Base-by-base conservation (phyloP, 2,113 vertebrate species). In the Noctilio leporinus region DNA sequence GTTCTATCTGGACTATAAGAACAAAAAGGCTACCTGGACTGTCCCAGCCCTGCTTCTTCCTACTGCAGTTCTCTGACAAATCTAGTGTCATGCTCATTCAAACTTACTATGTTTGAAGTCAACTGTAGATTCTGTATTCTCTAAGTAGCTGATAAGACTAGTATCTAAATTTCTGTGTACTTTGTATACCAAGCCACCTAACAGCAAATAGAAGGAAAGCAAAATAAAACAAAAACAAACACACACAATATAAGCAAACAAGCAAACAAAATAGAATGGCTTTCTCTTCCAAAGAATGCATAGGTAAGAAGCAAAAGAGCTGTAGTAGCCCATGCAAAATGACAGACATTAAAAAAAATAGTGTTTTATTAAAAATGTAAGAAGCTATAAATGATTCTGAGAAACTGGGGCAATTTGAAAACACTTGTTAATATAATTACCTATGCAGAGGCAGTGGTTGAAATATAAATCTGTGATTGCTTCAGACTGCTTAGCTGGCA, bases 401-500 rank as follows among this genome's bases (percentile, higher is more conserved):
- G 91, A 95, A 94, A 92, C 47, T 72, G 47, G 49, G 33, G 38
- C 38, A 78, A 93, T 93, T 86, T 77, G 86, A 83, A 86, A 64
- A 83, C 38, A 94, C 77, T 82, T 93, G 67, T 81, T 95, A 91
- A 95, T 69, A 62, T 69, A 95, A 88, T 73, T 93, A 73, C 38
- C 47, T 35, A 55, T 72, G 22, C 38, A 77, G 76, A 88, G 22
- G 47, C 43, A 67, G 24, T 40, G 33, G 55, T 75, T 4, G 11
- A 88, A 91, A 75, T 81, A 95, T 67, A 86, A 90, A 93, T 86
- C 89, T 78, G 49, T 57, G 67, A 49, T 83, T 89, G 40, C 17
- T 76, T 96, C 76, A 35, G 49, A 75, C 93, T 78, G 53, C 86
- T 91, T 86, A 94, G 83, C 49, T 64, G 86, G 55, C 77, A 83